Base-by-base conservation (phyloP, 2,888 invertebrate species). In the Acrobasis consociella region DNA sequence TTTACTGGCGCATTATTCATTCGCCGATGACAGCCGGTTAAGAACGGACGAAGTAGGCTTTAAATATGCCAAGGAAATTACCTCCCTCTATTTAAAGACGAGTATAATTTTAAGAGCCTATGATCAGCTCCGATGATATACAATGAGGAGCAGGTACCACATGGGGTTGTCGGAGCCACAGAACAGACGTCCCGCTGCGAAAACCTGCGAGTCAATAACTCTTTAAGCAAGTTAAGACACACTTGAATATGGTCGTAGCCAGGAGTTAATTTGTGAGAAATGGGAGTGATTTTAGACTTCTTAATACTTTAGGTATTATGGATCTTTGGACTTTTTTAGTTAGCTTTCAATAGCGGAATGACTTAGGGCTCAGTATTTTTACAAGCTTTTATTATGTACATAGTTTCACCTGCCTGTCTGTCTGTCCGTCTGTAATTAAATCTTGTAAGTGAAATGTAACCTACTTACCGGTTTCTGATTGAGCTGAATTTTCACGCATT, bases 151-250 rank as follows among this genome's bases (percentile, higher is more conserved):
- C 83, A 85, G 80, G 81, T 76, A 80, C 74, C 81, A 77, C 73
- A 75, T 78, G 79, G 82, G 80, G 78, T 80, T 80, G 83, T 78
- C 87, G 83, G 85, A 72, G 69, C 81, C 76, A 86, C 75, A 83
- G 77, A 82, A 74, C 69, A 61, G 82, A 78, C 80, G 60, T 78
- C 91, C 90, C 80, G 87, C 85, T 81, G 91, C 55, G 90, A 74
- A 86, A 83, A 84, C 82, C 78, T 72, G 81, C 82, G 76, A 82
- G 82, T 76, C 82, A 78, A 85, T 88, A 87, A 82, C 82, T 83
- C 81, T 77, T 85, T 80, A 84, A 79, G 74, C 73, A 67, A 63
- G 62, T 66, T 64, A 64, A 71, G 69, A 69, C 73, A 70, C 66
- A 67, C 71, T 42, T 56, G n/a, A 3, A 46, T 3, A 46, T 46